Evolutionary conservation across 2,888 invertebrate genomes (phyloP).

Genomic region (Graphium colonna): DNA sequence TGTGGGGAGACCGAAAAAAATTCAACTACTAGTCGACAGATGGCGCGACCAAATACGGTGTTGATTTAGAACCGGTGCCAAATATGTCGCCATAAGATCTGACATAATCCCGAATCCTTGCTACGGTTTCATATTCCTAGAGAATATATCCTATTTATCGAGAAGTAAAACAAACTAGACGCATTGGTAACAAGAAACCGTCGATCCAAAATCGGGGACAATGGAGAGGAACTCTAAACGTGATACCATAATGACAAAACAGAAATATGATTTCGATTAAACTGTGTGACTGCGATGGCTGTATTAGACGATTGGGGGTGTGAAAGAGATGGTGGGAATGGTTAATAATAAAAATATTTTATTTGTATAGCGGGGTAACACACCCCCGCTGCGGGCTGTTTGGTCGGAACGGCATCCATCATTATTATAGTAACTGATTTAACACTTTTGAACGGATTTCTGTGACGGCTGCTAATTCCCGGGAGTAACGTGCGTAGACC

Average conservation of each 20-base stretch:
- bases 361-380: conserved; percentile 79
- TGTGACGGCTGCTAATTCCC: conserved; percentile 52
- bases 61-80: conserved; percentile 3
- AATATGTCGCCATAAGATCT: conserved; percentile 7
- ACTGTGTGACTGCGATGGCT: conserved; percentile 57
- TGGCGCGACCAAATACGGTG: conserved; percentile 42
- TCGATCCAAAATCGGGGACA: conserved; percentile 68
- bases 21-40: conserved; percentile 62
- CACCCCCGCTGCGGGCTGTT: conserved; percentile 79
- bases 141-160: conserved; percentile 56
- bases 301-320: conserved; percentile 47
- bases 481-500: conserved; percentile 41
- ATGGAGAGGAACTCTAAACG: conserved; percentile 76
- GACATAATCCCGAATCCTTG: conserved; percentile 31
- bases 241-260: conserved; percentile 79
- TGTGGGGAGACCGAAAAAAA: conserved; percentile 48
- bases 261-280: conserved; percentile 80
- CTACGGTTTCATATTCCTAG: conserved; percentile 55
- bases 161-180: conserved; percentile 59
- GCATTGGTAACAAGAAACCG: conserved; percentile 76
- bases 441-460: conserved; percentile 79
- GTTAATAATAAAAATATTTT: conserved; percentile 80
- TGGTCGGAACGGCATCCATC: conserved; percentile 75
- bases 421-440: conserved; percentile 80
- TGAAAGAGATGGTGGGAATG: conserved; percentile 55